These are phyloP conservation scores for Phaenicophaeus curvirostris DNA, from an alignment of 2,797 vertebrate genomes.

Conservation along the genomic window DNA sequence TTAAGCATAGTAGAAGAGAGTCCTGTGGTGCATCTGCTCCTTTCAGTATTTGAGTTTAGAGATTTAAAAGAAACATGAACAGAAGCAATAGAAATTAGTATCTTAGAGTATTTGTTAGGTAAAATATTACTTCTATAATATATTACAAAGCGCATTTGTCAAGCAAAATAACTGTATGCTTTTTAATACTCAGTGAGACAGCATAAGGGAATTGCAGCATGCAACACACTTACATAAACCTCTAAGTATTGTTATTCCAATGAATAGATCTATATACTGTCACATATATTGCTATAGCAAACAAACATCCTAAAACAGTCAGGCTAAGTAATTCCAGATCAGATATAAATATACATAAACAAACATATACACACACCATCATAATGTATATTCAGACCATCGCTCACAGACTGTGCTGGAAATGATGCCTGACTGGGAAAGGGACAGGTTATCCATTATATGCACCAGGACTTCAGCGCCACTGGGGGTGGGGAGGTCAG, in stretches of 20 bases:
- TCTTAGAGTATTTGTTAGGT: background rate
- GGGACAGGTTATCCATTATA: background rate
- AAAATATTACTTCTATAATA: background rate
- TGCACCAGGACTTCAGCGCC: accelerated
- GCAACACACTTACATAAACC: background rate
- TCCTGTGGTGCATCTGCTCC: background rate
- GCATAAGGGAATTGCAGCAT: background rate
- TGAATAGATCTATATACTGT: background rate
- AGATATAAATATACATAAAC: background rate
- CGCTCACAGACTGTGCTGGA: background rate
- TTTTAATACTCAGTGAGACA: background rate
- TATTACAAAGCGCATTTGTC: background rate
- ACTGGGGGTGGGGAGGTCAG: background rate
- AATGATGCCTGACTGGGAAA: background rate
- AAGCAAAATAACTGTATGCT: background rate
- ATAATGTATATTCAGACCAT: background rate
- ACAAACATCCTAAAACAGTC: background rate
- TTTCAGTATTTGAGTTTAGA: background rate
- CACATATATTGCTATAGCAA: background rate
- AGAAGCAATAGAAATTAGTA: background rate
- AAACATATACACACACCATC: background rate
- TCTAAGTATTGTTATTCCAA: background rate
- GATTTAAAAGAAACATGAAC: background rate
- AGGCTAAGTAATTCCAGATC: background rate
- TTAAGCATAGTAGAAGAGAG: background rate